Evolutionary conservation across 92 coral and sea anemone species (phyloP), one percentile per base, ranked within the genome.

Genomic region (Pocillopora grandis): DNA sequence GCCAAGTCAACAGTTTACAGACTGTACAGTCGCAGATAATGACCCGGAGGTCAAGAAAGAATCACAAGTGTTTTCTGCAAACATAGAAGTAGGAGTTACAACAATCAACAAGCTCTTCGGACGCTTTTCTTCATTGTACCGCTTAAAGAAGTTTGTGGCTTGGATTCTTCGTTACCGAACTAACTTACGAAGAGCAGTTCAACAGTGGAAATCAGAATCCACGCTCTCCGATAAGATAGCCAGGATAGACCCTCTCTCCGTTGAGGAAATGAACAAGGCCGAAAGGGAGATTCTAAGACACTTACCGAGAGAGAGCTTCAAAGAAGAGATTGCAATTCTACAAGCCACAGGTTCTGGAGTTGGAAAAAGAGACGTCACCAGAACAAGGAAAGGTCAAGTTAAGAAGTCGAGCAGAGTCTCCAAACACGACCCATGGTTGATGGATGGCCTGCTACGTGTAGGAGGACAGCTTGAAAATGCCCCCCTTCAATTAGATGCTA

Each of bases 391-490:
- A 12, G 27, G 16, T 15, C 52, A 58, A 49, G 56, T 84, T 36
- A 65, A 82, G 78, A 90, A 86, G 49, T 77, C 82, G 5, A 90
- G 85, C 70, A 61, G 59, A 35, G 62, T 90, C 62, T 79, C 66
- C 69, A 90, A 86, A 82, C 86, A 86, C 23, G 86, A 90, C 71
- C 93, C 90, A 0, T 72, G 71, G 78, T 2, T 79, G 58, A 69
- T 66, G 31, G 77, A 90, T 21, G 89, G 86, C 48, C 88, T 90
- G 21, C 59, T 83, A 62, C 49, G 80, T 84, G 88, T 74, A 79
- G 92, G 87, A 75, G 75, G 87, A 86, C 15, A 71, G 74, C 85
- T 52, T 68, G 89, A n/a, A 12, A 78, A 48, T 2, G 82, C 72
- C 3, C 61, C 58, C 13, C 19, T 77, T 42, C 61, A 77, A 21